These are phyloP conservation scores for Pseudomyrmex concolor DNA, from an alignment of 1,140 invertebrate genomes.

Conservation along the genomic window DNA sequence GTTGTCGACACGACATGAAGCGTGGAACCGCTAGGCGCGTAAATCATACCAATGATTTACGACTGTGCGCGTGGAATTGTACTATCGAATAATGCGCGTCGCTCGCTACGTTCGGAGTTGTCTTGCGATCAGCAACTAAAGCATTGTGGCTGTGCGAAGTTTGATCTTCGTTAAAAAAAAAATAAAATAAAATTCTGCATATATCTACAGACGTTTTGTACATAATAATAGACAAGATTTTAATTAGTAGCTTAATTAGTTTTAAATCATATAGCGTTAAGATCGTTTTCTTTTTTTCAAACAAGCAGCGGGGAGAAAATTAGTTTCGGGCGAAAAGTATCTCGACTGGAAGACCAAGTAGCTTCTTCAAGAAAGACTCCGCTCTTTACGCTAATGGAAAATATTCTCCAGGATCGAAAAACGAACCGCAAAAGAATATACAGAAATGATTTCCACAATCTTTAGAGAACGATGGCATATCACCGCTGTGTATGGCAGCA, in stretches of 20 bases:
- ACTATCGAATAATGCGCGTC: slow-evolving; percentile 4
- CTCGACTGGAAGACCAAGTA: not conserved
- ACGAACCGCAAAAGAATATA: slow-evolving; percentile 24
- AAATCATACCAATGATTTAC: slow-evolving; percentile 42
- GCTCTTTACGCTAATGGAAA: not conserved
- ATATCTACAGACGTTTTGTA: not conserved
- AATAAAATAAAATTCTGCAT: not conserved
- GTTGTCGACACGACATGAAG: slow-evolving; percentile 4
- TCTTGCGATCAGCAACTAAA: not conserved
- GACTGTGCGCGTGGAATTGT: not conserved
- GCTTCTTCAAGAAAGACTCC: not conserved
- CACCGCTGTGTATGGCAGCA: slow-evolving; percentile 2
- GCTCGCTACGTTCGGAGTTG: not conserved
- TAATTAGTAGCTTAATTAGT: not conserved
- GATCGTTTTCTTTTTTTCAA: not conserved
- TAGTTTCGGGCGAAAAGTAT: not conserved
- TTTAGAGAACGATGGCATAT: not conserved
- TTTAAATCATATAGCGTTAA: not conserved
- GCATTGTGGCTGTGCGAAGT: not conserved
- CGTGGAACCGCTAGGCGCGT: not conserved
- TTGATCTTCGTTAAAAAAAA: not conserved
- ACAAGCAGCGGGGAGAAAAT: not conserved
- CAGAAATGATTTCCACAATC: slow-evolving; percentile 44
- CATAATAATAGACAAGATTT: not conserved
- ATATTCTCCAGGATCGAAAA: not conserved